A percentile compares a stretch with the other conserved stretches of the same genome.
These are phyloP conservation scores for Drosophila kepulauana DNA, from an alignment of 1,140 invertebrate species.

Conservation along the genomic window DNA sequence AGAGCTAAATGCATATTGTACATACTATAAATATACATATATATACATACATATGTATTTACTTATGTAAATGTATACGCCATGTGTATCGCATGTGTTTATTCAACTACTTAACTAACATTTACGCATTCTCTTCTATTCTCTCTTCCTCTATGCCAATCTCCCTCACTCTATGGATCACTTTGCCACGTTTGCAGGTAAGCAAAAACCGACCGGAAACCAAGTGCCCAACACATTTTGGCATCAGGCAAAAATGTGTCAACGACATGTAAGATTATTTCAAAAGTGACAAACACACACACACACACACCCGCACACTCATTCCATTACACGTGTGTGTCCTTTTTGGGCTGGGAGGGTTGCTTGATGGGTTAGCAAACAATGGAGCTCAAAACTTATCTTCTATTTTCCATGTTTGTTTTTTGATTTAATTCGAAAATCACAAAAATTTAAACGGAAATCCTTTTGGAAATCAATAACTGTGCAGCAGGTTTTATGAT, in stretches of 20 bases:
- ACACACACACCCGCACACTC: slow-evolving; percentile 2
- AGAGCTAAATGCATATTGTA: slow-evolving; percentile 41
- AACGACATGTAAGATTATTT: slow-evolving; percentile 85
- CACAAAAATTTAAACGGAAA: slow-evolving; percentile 6
- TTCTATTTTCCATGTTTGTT: not conserved
- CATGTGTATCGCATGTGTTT: slow-evolving; percentile 20
- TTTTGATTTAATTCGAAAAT: slow-evolving; percentile 5
- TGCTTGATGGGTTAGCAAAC: not conserved
- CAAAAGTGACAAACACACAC: slow-evolving; percentile 10
- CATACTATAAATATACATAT: slow-evolving; percentile 15
- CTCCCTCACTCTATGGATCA: slow-evolving; percentile 9
- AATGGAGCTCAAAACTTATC: not conserved
- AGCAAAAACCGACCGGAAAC: slow-evolving; percentile 71
- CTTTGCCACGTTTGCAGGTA: slow-evolving; percentile 65
- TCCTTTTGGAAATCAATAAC: slow-evolving; percentile 3
- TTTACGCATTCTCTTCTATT: slow-evolving; percentile 50
- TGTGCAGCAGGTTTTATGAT: not conserved
- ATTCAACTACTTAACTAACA: slow-evolving; percentile 45
- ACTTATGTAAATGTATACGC: slow-evolving; percentile 7
- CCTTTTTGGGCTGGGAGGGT: not conserved
- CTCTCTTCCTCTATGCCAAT: slow-evolving; percentile 32
- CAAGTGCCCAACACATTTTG: slow-evolving; percentile 66
- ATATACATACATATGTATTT: not conserved
- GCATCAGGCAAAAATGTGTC: slow-evolving; percentile 75
- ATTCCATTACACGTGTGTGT: not conserved